Evolutionary conservation across 64 coral and sea anemone genomes (phyloP).

Genomic region (Exaiptasia diaphana): DNA sequence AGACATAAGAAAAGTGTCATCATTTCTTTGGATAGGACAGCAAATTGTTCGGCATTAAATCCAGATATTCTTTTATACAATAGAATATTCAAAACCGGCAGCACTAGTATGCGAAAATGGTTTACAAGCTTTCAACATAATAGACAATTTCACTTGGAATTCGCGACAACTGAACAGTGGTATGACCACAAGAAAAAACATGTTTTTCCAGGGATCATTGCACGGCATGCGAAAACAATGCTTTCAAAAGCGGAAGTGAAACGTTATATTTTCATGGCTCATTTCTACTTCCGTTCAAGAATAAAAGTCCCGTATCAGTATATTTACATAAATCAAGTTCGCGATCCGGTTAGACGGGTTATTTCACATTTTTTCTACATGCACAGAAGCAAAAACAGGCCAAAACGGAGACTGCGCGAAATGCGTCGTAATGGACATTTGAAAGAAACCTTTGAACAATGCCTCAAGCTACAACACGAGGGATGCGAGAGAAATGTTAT

Average conservation of each 20-base stretch:
- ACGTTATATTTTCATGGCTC: constrained; percentile 76
- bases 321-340: constrained; percentile 87
- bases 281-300: constrained; percentile 74
- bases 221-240: constrained; percentile 55
- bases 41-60: constrained; percentile 55
- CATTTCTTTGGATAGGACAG: neutral
- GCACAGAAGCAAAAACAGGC: constrained; percentile 43
- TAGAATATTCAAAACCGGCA: constrained; percentile 92
- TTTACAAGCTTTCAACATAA: constrained; percentile 31
- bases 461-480: constrained; percentile 51
- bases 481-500: constrained; percentile 78
- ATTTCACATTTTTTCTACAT: constrained; percentile 91
- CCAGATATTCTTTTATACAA: constrained; percentile 84
- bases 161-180: constrained; percentile 89
- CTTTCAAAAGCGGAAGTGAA: constrained; percentile 16
- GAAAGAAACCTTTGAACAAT: constrained; percentile 68
- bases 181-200: constrained; percentile 45
- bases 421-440: constrained; percentile 51
- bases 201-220: constrained; percentile 69
- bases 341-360: constrained; percentile 67
- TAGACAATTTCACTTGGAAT: constrained; percentile 3
- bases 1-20: neutral
- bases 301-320: constrained; percentile 38
- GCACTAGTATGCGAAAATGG: constrained; percentile 64
- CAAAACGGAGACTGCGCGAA: constrained; percentile 36